Evolutionary conservation across 1,140 invertebrate genomes (phyloP).

Genomic region (Eciton burchellii): DNA sequence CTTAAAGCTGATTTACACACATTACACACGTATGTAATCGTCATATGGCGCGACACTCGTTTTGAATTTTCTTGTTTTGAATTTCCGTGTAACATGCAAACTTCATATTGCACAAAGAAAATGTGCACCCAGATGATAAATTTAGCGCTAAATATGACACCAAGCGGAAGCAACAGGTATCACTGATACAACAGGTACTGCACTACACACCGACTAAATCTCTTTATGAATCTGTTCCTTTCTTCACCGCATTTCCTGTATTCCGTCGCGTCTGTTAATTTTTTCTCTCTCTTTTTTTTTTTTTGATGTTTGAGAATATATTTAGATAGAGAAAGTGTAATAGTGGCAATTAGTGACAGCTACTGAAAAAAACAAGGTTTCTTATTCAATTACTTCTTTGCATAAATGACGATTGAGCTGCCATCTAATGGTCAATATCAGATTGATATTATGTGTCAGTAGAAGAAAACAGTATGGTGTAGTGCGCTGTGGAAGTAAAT

Average conservation of each 20-base stretch:
- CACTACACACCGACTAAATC: no score
- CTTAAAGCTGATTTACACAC: background rate
- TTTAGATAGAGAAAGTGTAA: no score
- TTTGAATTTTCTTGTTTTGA: slow-evolving; percentile 39
- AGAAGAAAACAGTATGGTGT: background rate
- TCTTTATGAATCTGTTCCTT: no score
- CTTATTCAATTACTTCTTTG: no score
- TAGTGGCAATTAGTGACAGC: no score
- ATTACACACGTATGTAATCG: background rate
- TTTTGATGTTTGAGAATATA: no score
- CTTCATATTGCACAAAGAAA: slow-evolving; percentile 11
- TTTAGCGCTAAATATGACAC: background rate
- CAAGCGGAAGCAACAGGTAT: background rate
- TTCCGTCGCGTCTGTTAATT: no score
- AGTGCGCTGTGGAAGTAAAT: background rate
- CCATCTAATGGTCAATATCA: slow-evolving; percentile 1
- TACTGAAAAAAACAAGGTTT: no score
- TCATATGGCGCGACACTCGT: background rate
- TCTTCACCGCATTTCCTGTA: no score
- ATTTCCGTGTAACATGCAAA: slow-evolving; percentile 2
- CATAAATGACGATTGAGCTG: slow-evolving; percentile 3
- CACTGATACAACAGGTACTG: no score
- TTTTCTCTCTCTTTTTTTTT: no score
- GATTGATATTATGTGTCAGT: background rate
- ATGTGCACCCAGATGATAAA: background rate